These are phyloP conservation scores for Sturnus vulgaris DNA, from an alignment of 2,113 vertebrate genomes.

Conservation along the genomic window DNA sequence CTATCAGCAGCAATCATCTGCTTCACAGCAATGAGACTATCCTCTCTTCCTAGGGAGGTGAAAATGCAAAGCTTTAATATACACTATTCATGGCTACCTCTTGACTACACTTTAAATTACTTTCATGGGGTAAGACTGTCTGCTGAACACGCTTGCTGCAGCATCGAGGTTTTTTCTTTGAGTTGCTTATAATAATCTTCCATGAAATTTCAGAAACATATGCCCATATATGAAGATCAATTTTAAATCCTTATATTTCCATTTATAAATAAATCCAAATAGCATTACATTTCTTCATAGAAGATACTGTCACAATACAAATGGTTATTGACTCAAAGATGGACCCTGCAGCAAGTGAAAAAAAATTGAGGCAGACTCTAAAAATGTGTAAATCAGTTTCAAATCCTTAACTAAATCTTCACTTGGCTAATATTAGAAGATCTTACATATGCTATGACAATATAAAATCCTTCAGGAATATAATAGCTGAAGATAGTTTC, in stretches of 20 bases:
- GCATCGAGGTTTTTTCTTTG: background rate
- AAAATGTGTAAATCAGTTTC: background rate
- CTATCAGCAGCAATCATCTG: background rate
- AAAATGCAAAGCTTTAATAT: background rate
- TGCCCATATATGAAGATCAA: background rate
- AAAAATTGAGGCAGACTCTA: background rate
- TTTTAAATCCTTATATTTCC: background rate
- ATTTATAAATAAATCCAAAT: background rate
- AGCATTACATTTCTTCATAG: fast-evolving
- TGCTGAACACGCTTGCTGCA: background rate
- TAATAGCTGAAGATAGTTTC: background rate
- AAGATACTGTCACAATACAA: background rate
- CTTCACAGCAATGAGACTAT: background rate
- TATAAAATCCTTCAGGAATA: background rate
- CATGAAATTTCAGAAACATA: background rate
- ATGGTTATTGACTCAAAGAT: background rate
- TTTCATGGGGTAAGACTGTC: background rate
- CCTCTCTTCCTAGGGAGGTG: background rate
- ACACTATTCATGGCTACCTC: background rate
- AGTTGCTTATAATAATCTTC: background rate
- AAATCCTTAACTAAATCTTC: background rate
- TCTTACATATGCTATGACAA: background rate
- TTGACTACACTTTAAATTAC: background rate
- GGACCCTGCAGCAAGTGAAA: background rate
- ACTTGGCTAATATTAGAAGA: background rate